phyloP scores from a whole-genome alignment of 2,113 vertebrate genomes.

The Eulacestoma nigropectus region DNA sequence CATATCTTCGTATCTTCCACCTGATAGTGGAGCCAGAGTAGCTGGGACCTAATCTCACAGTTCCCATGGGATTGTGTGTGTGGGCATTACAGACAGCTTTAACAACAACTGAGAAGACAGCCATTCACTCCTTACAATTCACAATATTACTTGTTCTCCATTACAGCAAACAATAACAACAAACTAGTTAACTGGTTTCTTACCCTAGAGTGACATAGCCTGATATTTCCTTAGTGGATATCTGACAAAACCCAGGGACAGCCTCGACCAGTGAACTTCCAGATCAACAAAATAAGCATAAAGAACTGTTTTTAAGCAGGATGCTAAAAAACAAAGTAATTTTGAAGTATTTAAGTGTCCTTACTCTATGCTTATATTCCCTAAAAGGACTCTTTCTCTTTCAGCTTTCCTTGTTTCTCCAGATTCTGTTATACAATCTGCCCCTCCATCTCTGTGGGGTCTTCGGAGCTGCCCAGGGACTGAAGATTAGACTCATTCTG shows the following conservation, averaged over 20 bases:
- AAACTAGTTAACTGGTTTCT: not conserved
- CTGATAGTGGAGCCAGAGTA: not conserved
- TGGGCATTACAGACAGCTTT: not conserved
- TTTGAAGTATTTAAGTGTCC: not conserved
- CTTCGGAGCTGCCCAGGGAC: not conserved
- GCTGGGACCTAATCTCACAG: not conserved
- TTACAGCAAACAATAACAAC: not conserved
- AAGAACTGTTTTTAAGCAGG: not conserved
- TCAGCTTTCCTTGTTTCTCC: not conserved
- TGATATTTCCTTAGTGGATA: not conserved
- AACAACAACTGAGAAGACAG: not conserved
- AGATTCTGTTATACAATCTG: not conserved
- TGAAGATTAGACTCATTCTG: not conserved
- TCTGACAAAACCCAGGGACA: not conserved
- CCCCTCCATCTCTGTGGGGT: not conserved
- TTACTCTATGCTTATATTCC: not conserved
- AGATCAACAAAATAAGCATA: not conserved
- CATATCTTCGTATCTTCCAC: not conserved
- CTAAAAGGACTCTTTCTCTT: not conserved
- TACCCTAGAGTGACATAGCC: not conserved
- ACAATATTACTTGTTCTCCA: not conserved
- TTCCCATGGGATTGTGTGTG: not conserved
- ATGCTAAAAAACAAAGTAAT: not conserved
- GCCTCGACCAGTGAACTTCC: not conserved
- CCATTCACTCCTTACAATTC: not conserved